phyloP scores from a whole-genome alignment of 2,888 invertebrate species.

The Ophion slaviceki region DNA sequence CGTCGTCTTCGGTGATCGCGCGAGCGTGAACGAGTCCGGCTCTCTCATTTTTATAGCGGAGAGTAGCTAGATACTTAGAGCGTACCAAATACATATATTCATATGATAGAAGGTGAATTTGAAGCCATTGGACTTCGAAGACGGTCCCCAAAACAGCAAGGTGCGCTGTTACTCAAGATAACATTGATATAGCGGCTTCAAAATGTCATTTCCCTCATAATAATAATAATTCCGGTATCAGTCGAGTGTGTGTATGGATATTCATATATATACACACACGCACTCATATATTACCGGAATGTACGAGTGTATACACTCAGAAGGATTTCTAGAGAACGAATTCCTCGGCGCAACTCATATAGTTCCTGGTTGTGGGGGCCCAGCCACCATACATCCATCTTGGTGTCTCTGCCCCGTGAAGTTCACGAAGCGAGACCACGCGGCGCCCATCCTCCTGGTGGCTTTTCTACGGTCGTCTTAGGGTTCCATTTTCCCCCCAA shows the following conservation, averaged over 20 bases:
- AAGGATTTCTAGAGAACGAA: constrained; percentile 48
- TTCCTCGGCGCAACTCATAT: constrained; percentile 44
- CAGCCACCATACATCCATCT: constrained; percentile 52
- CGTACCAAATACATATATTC: too few relatives aligned
- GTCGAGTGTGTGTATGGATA: too few relatives aligned
- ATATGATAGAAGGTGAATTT: too few relatives aligned
- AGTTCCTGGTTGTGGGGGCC: constrained; percentile 57
- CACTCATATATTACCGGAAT: constrained; percentile 43
- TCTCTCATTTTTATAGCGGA: constrained; percentile 53
- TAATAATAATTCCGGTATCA: too few relatives aligned
- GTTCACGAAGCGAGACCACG: constrained; percentile 59
- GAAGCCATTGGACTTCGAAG: too few relatives aligned
- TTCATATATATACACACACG: background rate
- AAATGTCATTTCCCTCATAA: too few relatives aligned
- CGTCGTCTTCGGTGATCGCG: constrained; percentile 56
- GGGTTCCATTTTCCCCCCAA: constrained; percentile 33
- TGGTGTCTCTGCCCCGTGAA: constrained; percentile 46
- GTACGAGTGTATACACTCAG: constrained; percentile 35
- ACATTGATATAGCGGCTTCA: too few relatives aligned
- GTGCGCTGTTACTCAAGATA: too few relatives aligned
- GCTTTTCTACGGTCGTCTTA: constrained; percentile 19
- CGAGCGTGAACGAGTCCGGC: constrained; percentile 56
- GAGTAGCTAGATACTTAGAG: constrained; percentile 19
- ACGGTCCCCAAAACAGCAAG: too few relatives aligned
- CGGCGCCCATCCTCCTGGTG: constrained; percentile 62